Conservation (phyloP, 2,797 vertebrate genomes). For the Tokudaia tokunoshimensis region DNA sequence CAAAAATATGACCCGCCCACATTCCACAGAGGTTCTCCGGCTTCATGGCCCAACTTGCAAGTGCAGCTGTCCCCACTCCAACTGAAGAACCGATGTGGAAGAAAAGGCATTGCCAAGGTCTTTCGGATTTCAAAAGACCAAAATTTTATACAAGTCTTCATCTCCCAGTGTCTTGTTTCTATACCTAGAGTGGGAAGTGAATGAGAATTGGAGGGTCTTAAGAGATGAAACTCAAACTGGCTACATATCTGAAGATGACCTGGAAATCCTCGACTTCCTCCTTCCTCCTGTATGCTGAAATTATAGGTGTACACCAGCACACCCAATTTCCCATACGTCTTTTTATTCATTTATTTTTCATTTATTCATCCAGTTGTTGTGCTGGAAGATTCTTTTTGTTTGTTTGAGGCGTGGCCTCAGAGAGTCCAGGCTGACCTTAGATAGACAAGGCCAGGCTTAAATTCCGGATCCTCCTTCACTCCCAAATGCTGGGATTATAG, state of each 20-base stretch:
- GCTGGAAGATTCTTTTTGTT: not conserved
- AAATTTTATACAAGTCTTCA: not conserved
- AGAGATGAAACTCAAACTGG: not conserved
- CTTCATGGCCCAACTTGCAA: not conserved
- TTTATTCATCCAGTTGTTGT: not conserved
- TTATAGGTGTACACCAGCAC: not conserved
- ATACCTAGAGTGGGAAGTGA: not conserved
- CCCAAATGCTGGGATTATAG: not conserved
- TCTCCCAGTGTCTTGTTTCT: not conserved
- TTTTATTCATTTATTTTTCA: not conserved
- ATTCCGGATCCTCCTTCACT: not conserved
- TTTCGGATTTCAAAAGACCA: not conserved
- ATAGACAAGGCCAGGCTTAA: not conserved
- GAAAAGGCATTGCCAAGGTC: constrained; percentile 21
- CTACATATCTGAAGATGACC: not conserved
- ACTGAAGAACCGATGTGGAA: not conserved
- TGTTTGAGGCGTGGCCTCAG: not conserved
- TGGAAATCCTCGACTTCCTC: not conserved
- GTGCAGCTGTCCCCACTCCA: not conserved
- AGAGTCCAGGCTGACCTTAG: not conserved
- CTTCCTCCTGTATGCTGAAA: not conserved
- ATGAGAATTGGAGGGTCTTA: not conserved
- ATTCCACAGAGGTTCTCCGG: not conserved
- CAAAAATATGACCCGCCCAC: not conserved
- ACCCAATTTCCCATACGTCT: not conserved